Base-by-base conservation (phyloP, 1,140 invertebrate genomes). In the Nixonia krombeini region DNA sequence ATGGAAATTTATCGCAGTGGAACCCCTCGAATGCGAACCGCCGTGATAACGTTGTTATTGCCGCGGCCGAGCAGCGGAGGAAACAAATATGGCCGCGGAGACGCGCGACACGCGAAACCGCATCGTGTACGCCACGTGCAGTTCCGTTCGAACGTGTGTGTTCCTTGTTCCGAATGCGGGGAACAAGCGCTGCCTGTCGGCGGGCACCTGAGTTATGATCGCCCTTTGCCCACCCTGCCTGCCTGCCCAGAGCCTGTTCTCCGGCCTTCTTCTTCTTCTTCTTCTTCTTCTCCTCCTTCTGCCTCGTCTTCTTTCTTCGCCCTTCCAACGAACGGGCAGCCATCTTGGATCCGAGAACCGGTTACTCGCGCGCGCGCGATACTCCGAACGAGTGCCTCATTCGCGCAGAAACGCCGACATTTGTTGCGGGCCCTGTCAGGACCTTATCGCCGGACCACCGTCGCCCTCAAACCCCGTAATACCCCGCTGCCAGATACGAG, bases 191-290 rank as follows among this genome's bases (percentile, higher is more conserved):
- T 76, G 75, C 74, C 75, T 79, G 75, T 80, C 75, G 70, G 69
- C 75, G 67, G 66, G 70, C 73, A 76, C 72, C 75, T 79, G 78
- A 82, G 74, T 81, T 82, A 82, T 79, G 76, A 80, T 79, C 73
- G 72, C 56, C 75, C 57, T 64, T 37, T 52, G 49, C 28, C 41
- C 23, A 46, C 37, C 50, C 50, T 52, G 37, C 40, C 26, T 31
- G 37, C 37, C 31, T 13, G 21, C n/a, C 10, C 31, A n/a, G 31
- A 33, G 31, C 31, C 31, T 33, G 26, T 17, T 45, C n/a, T 26
- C 13, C 16, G 21, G 45, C 45, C 45, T 18, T 47, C 45, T 33
- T 33, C 21, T n/a, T n/a, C 31, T 10, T 33, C 13, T 17, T 45
- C n/a, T 26, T 6, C 16, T 35, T 29, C 45, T 31, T 18, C 35